These are phyloP conservation scores for Octodon degus DNA, from an alignment of 2,113 vertebrate genomes.

Conservation along the genomic window DNA sequence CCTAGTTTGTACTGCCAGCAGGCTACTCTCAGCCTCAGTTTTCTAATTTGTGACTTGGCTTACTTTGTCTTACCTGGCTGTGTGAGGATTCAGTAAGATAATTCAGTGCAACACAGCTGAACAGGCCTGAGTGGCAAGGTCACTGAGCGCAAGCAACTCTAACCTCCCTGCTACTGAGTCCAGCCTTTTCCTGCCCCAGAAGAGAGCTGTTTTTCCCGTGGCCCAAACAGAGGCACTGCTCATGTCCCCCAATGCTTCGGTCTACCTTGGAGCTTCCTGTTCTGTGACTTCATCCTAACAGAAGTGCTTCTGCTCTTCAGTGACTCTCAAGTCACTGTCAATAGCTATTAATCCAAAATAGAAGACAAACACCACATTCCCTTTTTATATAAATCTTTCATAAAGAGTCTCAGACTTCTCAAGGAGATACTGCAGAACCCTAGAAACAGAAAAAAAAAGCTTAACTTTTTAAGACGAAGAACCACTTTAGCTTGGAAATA, in stretches of 20 bases:
- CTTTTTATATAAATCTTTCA: neutral
- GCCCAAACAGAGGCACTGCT: neutral
- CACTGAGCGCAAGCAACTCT: neutral
- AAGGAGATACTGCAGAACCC: neutral
- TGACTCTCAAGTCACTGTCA: neutral
- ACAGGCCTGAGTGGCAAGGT: neutral
- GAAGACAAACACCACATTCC: neutral
- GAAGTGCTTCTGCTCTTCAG: neutral
- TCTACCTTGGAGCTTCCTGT: neutral
- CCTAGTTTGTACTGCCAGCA: neutral
- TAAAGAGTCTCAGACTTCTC: neutral
- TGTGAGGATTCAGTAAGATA: neutral
- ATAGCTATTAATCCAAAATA: neutral
- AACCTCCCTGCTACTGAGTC: neutral
- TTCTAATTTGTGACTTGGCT: neutral
- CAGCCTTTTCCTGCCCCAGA: neutral
- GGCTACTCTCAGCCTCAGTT: neutral
- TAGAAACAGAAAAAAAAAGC: constrained; percentile 37
- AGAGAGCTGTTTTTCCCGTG: neutral
- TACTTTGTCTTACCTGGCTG: neutral
- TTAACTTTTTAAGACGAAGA: neutral
- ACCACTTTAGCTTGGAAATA: neutral
- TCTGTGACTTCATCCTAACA: neutral
- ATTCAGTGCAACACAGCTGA: neutral
- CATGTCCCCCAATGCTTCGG: neutral